Evolutionary conservation across 2,113 vertebrate genomes (phyloP), one percentile per base, ranked within the genome.

Genomic region (Phalacrocorax brasilianus): DNA sequence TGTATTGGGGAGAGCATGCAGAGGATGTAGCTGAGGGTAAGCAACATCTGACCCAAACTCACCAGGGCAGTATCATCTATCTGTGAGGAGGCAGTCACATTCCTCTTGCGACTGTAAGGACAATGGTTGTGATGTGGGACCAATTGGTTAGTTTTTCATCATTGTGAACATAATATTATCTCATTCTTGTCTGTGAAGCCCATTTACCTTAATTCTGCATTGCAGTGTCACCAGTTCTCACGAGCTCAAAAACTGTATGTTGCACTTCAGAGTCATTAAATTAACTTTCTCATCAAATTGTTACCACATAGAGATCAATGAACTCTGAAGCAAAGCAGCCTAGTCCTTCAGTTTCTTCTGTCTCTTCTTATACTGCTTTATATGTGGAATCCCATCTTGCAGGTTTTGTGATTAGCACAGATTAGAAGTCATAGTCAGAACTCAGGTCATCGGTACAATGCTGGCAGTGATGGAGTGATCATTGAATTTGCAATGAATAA

Each of bases 401-500:
- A 47, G 61, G 26, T 49, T 78, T 78, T 85, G 61, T 73, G 71
- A 78, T 85, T 82, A 74, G 74, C 32, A 66, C 50, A 89, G 86
- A 78, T 87, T 92, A 66, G 40, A 94, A 84, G 58, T 50, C 86
- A 65, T 23, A 73, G 23, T 82, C 45, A 45, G 90, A 75, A 58
- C 65, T 75, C 18, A 3, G 73, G 80, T 78, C 73, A 47, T 32
- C 58, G 76, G 44, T 89, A 42, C 35, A 52, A 30, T 30, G 59
- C 74, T 90, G 85, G 45, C 63, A 55, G 72, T 47, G 58, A 56
- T 79, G 80, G 74, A 89, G 61, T 30, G 66, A 72, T 91, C 70
- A 21, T 1, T 91, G 86, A 87, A 89, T 89, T 79, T 66, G 70
- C 92, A 93, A 93, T 87, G 84, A 72, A 84, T 78, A 30, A 87